Evolutionary conservation across 2,888 invertebrate species (phyloP), one percentile per base, ranked within the genome.

Genomic region (Dusona sp.): DNA sequence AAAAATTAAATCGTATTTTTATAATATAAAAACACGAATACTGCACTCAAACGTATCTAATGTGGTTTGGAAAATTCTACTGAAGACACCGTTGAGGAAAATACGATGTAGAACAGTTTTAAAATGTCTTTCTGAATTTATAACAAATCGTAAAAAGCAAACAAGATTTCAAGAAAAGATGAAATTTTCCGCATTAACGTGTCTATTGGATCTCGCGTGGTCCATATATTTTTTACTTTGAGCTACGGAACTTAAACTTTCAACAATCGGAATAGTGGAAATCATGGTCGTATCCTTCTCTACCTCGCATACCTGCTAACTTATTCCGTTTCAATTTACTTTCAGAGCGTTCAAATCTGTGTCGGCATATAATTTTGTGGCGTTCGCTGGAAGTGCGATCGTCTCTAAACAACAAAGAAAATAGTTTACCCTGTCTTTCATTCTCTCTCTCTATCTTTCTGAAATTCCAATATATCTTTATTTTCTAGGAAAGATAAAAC

Each of bases 321-420:
- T 74, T 57, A 57, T 33, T 25, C 25, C 33, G 42, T 68, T 42
- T 29, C 57, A 57, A 70, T 72, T 54, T 73, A 68, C 73, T 70
- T 36, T 68, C 78, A 64, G 83, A 84, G 75, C 74, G 73, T 80
- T 74, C 79, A 75, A 79, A 79, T 83, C 75, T 80, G 68, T 80
- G 77, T 77, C 68, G 80, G 79, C 68, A 83, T 79, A 81, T 81
- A 73, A 82, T 82, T 82, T n/a, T 67, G 61, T 73, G 33, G 6
- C 16, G 19, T 85, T 61, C 78, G 42, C 42, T 68, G 81, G 78
- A 85, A 85, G 73, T 78, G 67, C 48, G 78, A 77, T 77, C 51
- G 48, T 80, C 42, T 29, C 57, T 29, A 64, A 61, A 11, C 48
- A 78, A 74, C 38, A 38, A 61, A 81, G 73, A 61, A 54, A 85